A percentile compares a stretch with the other conserved stretches of the same genome.
Conservation (phyloP, 2,888 invertebrate species). For the Thymelicus acteon region DNA sequence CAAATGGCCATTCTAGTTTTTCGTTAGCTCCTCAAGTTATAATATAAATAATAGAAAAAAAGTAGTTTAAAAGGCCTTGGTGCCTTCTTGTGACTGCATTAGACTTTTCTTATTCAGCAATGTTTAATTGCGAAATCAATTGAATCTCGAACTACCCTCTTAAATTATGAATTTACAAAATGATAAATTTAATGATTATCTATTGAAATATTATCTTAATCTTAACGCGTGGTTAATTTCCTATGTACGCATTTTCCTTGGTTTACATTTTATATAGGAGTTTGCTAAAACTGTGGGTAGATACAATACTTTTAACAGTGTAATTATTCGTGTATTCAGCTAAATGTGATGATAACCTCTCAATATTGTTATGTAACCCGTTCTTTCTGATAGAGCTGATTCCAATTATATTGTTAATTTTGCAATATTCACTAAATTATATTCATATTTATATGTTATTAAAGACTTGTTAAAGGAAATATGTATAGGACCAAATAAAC, state of each 20-base stretch:
- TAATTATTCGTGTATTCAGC: conserved; percentile 5
- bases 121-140: too few relatives aligned
- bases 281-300: conserved; percentile 21
- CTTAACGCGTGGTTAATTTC: background rate
- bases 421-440: background rate
- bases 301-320: conserved; percentile 1
- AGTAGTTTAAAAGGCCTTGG: too few relatives aligned
- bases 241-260: background rate
- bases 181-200: too few relatives aligned
- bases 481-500: conserved; percentile 3
- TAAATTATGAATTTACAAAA: too few relatives aligned
- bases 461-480: background rate
- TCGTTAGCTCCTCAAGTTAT: too few relatives aligned
- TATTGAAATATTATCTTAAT: background rate
- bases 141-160: too few relatives aligned
- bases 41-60: too few relatives aligned
- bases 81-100: too few relatives aligned
- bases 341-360: background rate
- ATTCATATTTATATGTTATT: too few relatives aligned
- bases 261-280: background rate
- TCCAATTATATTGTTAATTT: background rate
- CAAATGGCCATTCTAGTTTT: too few relatives aligned
- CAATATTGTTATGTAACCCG: background rate
- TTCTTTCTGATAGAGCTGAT: conserved; percentile 15
- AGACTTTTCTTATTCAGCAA: too few relatives aligned